Base-by-base conservation (phyloP, 2,888 invertebrate genomes). In the Calameuta idolon region DNA sequence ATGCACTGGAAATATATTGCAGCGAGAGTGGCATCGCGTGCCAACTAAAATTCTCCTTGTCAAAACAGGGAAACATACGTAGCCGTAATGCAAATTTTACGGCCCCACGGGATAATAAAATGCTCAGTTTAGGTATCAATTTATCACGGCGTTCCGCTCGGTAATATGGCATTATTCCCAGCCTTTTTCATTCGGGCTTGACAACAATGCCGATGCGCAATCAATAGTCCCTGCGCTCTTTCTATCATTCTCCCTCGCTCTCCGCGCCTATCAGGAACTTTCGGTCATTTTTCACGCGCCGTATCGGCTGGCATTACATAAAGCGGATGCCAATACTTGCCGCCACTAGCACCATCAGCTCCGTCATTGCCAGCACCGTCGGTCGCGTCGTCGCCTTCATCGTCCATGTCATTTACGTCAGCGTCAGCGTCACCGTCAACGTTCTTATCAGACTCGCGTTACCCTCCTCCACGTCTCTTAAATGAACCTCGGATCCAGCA, bases 141-240 rank as follows among this genome's bases (percentile, higher is more conserved):
- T 89, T 86, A 88, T 89, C 86, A 87, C 83, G 81, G 80, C 77
- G 81, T 76, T 78, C 79, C 76, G 80, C 76, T 76, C 82, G 81
- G 81, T 85, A 86, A 85, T 87, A 86, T 84, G 81, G 82, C 82
- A 85, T 88, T 87, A 89, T 88, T 87, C 85, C 81, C 81, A 81
- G 79, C 75, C 80, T 73, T 74, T 78, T 78, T 71, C 75, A 83
- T 84, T 83, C 79, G 34, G 77, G 74, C 79, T 81, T 79, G 83
- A 83, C 85, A 88, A 87, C 86, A 88, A 87, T 87, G 83, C 85
- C 82, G 82, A 83, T 83, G 80, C 83, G 83, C 84, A 88, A 88
- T 88, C 87, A 85, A 87, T 87, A 86, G 82, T 84, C 81, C 80
- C 78, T 75, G 78, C 81, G 69, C 31, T 69, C 40, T 40, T 40